Base-by-base conservation (phyloP, 2,888 invertebrate genomes). In the Himalopsyche kuldschensis region DNA sequence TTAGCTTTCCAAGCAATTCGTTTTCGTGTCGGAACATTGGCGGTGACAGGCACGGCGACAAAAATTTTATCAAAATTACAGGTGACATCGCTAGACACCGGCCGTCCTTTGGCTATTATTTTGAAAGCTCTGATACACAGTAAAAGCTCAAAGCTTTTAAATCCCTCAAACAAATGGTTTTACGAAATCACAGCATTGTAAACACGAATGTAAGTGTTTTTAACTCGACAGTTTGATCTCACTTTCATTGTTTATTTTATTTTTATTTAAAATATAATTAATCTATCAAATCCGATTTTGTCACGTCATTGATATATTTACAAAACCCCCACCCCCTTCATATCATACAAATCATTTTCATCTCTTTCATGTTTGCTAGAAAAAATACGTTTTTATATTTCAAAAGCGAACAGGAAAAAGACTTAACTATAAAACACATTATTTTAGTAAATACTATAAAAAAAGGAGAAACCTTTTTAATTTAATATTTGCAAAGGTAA, bases 11-110 rank as follows among this genome's bases (percentile, higher is more conserved):
- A 32, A 82, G 41, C 47, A 79, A 27, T 82, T 48, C 47, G 31
- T 30, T 76, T 80, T 80, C 80, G 78, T 55, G 55, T 63, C 63
- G 78, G 32, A 48, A 75, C 80, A 78, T 63, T 63, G 80, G 80
- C 46, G 24, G 85, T 85, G 85, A 85, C 85, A 85, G 85, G 85
- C 69, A 85, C 85, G 83, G 82, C 79, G 79, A 80, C 79, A 80
- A 78, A 81, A 84, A 81, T 84, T 85, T 82, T 81, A 85, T 41
- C 81, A 31, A 85, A 85, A 85, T 85, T 85, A 85, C 79, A 81
- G 85, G 85, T 85, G 84, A 84, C 85, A 84, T 82, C 85, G 84
- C 78, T 79, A 83, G 83, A 78, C 78, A 47, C 83, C 82, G 32
- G 78, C 20, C 83, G 80, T 83, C 80, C 83, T 83, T 80, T 80